These are phyloP conservation scores for Lates calcarifer DNA, from an alignment of 2,113 vertebrate species.

Conservation along the genomic window DNA sequence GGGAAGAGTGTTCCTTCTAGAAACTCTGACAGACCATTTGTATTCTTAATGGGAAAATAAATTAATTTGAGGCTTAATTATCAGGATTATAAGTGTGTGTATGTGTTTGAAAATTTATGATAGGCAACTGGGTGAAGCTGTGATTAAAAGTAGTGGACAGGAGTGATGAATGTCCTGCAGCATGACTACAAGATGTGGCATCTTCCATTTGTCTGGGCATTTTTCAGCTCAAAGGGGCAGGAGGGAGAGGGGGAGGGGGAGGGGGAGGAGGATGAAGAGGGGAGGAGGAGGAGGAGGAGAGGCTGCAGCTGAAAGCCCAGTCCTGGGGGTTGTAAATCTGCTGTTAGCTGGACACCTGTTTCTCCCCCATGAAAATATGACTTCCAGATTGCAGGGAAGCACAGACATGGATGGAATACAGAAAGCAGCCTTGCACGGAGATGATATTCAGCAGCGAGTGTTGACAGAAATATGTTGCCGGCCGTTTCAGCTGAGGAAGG, in stretches of 20 bases:
- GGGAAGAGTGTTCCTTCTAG: background rate
- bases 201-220: constrained; percentile 35
- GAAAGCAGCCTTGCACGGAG: background rate
- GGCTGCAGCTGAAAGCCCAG: constrained; percentile 2
- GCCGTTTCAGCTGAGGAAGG: background rate
- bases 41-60: constrained; percentile 60
- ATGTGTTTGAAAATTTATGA: constrained; percentile 51
- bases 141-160: constrained; percentile 51
- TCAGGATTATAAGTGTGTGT: constrained; percentile 29
- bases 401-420: background rate
- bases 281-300: constrained; percentile 11
- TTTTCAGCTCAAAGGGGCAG: constrained; percentile 15
- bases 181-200: constrained; percentile 37
- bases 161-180: constrained; percentile 48
- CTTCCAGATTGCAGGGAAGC: background rate
- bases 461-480: background rate
- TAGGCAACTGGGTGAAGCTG: background rate
- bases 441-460: background rate
- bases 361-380: constrained; percentile 40
- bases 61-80: constrained; percentile 66
- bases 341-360: constrained; percentile 17
- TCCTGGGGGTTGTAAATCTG: constrained; percentile 39
- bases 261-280: constrained; percentile 8
- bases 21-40: constrained; percentile 35
- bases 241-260: constrained; percentile 2